Percentiles rank a stretch among this genome's conserved stretches.
These are phyloP conservation scores for Drosophila tanythrix DNA, from an alignment of 2,888 invertebrate genomes.

Conservation along the genomic window DNA sequence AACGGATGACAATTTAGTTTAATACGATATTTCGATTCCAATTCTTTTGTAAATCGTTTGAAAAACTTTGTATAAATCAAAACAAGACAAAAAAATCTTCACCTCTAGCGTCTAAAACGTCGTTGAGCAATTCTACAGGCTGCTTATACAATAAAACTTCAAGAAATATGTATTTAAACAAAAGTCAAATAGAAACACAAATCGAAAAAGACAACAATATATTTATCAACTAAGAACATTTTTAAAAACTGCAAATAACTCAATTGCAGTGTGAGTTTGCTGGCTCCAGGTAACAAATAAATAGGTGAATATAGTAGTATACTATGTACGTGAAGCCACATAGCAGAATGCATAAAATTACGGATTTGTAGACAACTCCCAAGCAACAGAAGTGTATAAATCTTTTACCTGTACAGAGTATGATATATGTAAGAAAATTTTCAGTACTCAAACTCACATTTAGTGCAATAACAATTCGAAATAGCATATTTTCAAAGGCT, in stretches of 20 bases:
- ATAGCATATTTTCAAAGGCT: slow-evolving; percentile 44
- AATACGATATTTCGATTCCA: slow-evolving; percentile 30
- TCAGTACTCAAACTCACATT: slow-evolving; percentile 35
- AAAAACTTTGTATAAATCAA: slow-evolving; percentile 60
- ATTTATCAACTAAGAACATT: slow-evolving; percentile 59
- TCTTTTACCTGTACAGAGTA: slow-evolving; percentile 70
- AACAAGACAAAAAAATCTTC: slow-evolving; percentile 54
- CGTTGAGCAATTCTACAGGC: slow-evolving; percentile 73
- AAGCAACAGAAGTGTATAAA: slow-evolving; percentile 58
- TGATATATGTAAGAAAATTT: slow-evolving; percentile 43
- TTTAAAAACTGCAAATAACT: slow-evolving; percentile 40
- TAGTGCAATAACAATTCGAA: slow-evolving; percentile 37
- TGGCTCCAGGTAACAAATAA: slow-evolving; percentile 35
- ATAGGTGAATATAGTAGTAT: slow-evolving; percentile 34
- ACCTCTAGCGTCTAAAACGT: slow-evolving; percentile 75
- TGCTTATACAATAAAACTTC: slow-evolving; percentile 73
- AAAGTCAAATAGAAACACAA: slow-evolving; percentile 38
- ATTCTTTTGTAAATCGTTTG: slow-evolving; percentile 58
- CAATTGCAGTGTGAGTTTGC: slow-evolving; percentile 21
- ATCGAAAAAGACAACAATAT: slow-evolving; percentile 36
- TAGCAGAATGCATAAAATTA: slow-evolving; percentile 19
- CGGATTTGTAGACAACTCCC: slow-evolving; percentile 43
- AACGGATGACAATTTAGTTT: slow-evolving; percentile 40
- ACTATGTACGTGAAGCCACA: slow-evolving; percentile 16
- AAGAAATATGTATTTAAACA: slow-evolving; percentile 49